Base-by-base conservation (phyloP, 2,113 vertebrate genomes). In the Cepphus grylle region DNA sequence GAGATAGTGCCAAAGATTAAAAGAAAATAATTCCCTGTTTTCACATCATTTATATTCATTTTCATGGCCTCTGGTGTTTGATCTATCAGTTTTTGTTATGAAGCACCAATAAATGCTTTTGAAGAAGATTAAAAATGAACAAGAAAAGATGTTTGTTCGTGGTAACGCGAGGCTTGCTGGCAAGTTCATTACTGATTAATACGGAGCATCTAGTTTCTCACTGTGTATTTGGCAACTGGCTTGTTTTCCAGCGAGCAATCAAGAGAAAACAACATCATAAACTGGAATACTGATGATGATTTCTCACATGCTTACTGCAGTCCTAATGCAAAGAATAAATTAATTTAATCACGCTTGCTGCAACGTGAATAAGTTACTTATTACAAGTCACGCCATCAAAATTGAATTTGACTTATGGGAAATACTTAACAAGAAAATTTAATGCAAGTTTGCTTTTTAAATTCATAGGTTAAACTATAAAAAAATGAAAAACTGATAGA, bases 81-180 rank as follows among this genome's bases (percentile, higher is more conserved):
- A 96, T 97, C 96, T 97, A 95, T 96, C 94, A 93, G 93, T 97
- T 97, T 95, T 45, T 93, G 73, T 91, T 85, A 32, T 9, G 71
- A 88, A 95, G 78, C 84, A 73, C 76, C 66, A 82, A 80, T 91
- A 88, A 88, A 86, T 69, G 91, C 86, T 86, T 97, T 94, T 93
- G 93, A 96, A 78, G 72, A 34, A 95, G 90, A 93, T 93, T 27
- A 90, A 85, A 95, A 91, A 89, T 55, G 40, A 87, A 36, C 66
- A 90, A 74, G 81, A 77, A 80, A 56, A 82, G 36, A 32, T 66
- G 55, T 49, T 70, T 93, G 65, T 91, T 95, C 67, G 45, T 27
- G 30, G 67, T 63, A 81, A 58, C 38, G 34, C 36, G 73, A 88
- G 30, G 66, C 55, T 94, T 59, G 58, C 47, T 72, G 23, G 38